Conservation (phyloP, 1,140 invertebrate genomes). For the Drosophila mojavensis region DNA sequence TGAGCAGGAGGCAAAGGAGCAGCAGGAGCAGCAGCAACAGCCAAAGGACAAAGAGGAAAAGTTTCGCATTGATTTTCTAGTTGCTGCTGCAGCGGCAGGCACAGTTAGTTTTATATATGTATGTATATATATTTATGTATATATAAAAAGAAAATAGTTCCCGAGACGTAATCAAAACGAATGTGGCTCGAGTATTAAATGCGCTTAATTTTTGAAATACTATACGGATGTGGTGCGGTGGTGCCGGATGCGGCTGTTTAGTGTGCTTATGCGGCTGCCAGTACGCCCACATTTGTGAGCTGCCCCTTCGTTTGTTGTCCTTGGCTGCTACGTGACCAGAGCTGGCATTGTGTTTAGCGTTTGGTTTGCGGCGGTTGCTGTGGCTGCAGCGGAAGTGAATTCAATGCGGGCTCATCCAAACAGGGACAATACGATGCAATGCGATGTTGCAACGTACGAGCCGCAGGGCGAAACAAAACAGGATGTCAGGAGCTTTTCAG, state of each 20-base stretch:
- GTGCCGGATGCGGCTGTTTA: conserved; percentile 47
- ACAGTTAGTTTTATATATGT: neutral
- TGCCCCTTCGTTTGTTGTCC: conserved; percentile 24
- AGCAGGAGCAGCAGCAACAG: neutral
- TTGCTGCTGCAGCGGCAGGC: conserved; percentile 25
- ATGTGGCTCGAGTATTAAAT: conserved; percentile 64
- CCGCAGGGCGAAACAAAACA: conserved; percentile 43
- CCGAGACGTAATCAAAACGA: conserved; percentile 62
- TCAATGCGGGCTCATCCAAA: conserved; percentile 65
- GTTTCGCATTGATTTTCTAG: conserved; percentile 62
- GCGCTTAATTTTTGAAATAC: conserved; percentile 68
- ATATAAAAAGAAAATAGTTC: conserved; percentile 24
- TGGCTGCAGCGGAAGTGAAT: conserved; percentile 58
- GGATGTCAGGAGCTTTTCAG: conserved; percentile 59
- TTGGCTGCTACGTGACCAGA: conserved; percentile 51
- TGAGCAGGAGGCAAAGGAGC: neutral
- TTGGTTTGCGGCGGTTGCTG: conserved; percentile 32
- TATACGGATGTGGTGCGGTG: conserved; percentile 32
- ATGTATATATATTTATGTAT: no score
- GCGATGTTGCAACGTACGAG: conserved; percentile 27
- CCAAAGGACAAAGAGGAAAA: conserved; percentile 31
- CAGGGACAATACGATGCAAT: conserved; percentile 55
- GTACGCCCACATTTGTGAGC: conserved; percentile 5
- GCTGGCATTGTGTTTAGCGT: conserved; percentile 52
- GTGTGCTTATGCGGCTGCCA: conserved; percentile 43